These are phyloP conservation scores for Orchestes rusci DNA, from an alignment of 2,888 invertebrate genomes.

Conservation along the genomic window DNA sequence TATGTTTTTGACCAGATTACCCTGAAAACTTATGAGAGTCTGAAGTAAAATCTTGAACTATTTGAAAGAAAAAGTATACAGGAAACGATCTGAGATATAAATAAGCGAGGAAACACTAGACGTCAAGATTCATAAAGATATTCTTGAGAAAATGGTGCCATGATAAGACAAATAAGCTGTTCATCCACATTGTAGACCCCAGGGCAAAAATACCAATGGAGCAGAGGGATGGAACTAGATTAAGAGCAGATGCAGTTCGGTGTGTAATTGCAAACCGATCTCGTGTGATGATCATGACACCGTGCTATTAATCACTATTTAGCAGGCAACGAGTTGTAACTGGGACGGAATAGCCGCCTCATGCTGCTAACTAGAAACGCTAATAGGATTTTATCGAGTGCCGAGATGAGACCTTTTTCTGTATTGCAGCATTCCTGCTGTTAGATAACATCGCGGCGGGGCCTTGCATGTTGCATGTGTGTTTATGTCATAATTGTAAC, in stretches of 20 bases:
- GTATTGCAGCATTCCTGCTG: background rate
- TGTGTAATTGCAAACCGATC: conserved; percentile 20
- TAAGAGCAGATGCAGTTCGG: conserved; percentile 18
- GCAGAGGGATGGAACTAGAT: no score
- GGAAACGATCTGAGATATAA: no score
- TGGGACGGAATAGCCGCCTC: conserved; percentile 15
- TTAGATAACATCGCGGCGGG: background rate
- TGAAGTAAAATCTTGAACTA: no score
- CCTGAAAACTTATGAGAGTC: no score
- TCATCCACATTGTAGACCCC: no score
- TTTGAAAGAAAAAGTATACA: no score
- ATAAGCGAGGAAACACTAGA: no score
- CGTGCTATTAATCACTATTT: conserved; percentile 20
- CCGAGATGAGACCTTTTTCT: background rate
- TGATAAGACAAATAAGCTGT: no score
- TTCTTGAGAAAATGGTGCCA: no score
- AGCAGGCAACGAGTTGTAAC: conserved; percentile 9
- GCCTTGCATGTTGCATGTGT: background rate
- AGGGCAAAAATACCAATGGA: no score
- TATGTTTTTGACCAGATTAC: no score
- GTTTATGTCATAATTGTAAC: background rate
- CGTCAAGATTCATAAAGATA: no score
- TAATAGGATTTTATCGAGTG: conserved; percentile 9
- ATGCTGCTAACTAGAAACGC: conserved; percentile 13
- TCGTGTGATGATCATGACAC: conserved; percentile 21